phyloP scores from a whole-genome alignment of 2,797 vertebrate genomes.

The Rachycentron canadum region DNA sequence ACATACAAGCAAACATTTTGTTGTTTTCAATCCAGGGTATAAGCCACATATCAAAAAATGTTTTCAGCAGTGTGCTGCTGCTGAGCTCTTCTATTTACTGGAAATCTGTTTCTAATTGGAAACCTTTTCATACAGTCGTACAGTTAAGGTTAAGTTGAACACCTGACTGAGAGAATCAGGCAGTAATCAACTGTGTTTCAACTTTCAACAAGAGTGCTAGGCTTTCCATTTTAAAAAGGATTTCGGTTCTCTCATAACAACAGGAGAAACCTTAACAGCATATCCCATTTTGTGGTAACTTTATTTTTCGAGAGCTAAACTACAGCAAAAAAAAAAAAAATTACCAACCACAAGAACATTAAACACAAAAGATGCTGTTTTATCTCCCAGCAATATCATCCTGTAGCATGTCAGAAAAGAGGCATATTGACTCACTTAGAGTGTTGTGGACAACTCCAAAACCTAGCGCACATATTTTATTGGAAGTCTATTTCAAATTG shows the following conservation, averaged over 20 bases:
- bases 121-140: not conserved
- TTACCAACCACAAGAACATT: not conserved
- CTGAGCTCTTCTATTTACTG: not conserved
- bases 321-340: not conserved
- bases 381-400: not conserved
- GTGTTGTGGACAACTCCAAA: not conserved
- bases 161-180: not conserved
- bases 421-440: not conserved
- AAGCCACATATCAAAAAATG: not conserved
- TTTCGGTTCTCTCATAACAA: slow-evolving; percentile 13
- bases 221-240: slow-evolving; percentile 5
- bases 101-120: slow-evolving; percentile 7
- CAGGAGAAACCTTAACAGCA: not conserved
- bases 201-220: not conserved
- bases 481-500: slow-evolving; percentile 27
- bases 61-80: not conserved
- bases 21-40: not conserved
- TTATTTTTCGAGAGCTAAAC: too few species aligned
- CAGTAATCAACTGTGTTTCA: not conserved
- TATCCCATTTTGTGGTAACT: not conserved
- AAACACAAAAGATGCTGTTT: not conserved
- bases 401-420: not conserved
- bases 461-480: not conserved
- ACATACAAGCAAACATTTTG: not conserved
- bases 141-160: not conserved